phyloP scores from a whole-genome alignment of 2,113 vertebrate genomes.

The Brachyhypopomus occidentalis region DNA sequence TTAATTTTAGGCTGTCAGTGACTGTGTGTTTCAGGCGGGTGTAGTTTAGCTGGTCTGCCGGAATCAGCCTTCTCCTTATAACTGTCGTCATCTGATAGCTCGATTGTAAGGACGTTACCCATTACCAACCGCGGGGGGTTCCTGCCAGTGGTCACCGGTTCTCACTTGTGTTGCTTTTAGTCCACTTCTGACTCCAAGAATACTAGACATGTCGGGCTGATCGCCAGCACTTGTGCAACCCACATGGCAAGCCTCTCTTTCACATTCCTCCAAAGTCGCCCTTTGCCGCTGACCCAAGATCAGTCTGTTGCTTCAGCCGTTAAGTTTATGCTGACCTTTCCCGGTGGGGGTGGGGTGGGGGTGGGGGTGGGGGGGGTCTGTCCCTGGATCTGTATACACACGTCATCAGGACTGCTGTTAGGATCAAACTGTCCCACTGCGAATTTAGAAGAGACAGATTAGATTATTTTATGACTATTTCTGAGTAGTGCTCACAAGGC shows the following conservation, averaged over 20 bases:
- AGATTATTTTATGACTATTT: constrained; percentile 22
- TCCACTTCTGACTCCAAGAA: constrained; percentile 4
- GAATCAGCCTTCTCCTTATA: background rate
- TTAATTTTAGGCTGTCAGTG: background rate
- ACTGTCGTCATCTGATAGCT: background rate
- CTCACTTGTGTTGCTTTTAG: background rate
- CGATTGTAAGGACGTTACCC: background rate
- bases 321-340: background rate
- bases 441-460: constrained; percentile 11
- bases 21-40: no score
- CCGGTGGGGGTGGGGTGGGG: background rate
- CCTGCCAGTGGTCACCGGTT: background rate
- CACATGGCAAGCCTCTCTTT: background rate
- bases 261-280: background rate
- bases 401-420: background rate
- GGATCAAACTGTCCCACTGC: background rate
- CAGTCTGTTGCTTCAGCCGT: background rate
- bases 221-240: background rate
- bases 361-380: background rate
- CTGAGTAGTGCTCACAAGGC: background rate
- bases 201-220: background rate
- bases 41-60: no score
- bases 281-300: background rate
- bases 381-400: background rate
- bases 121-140: background rate